phyloP scores from a whole-genome alignment of 1,140 invertebrate genomes.

The Oncopodura yosiiana region DNA sequence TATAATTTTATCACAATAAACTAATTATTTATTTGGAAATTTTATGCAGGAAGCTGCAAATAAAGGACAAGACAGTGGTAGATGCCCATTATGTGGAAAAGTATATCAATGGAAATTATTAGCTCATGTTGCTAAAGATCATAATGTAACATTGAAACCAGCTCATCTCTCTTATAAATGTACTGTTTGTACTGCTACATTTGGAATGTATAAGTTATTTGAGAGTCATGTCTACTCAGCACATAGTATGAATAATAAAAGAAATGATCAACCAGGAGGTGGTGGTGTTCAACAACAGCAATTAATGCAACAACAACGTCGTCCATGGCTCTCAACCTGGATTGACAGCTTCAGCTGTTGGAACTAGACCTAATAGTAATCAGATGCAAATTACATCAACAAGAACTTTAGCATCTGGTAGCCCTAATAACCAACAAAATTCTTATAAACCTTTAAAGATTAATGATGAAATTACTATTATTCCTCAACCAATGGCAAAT shows the following conservation, averaged over 20 bases:
- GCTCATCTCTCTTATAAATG: constrained; percentile 88
- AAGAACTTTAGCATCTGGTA: constrained; percentile 12
- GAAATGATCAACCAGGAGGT: constrained; percentile 72
- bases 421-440: too few species aligned
- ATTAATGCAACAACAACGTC: constrained; percentile 15
- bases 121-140: constrained; percentile 80
- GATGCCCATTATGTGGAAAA: constrained; percentile 85
- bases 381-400: constrained; percentile 33
- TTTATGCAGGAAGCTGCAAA: constrained; percentile 80
- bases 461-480: constrained; percentile 85
- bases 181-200: constrained; percentile 85
- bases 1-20: too few species aligned
- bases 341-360: too few species aligned
- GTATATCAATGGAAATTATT: constrained; percentile 86
- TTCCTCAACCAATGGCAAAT: constrained; percentile 58
- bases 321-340: constrained; percentile 7
- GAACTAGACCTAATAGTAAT: constrained; percentile 2
- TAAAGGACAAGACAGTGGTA: constrained; percentile 82
- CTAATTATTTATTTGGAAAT: too few species aligned
- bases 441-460: constrained; percentile 70
- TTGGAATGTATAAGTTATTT: constrained; percentile 89
- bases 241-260: constrained; percentile 71
- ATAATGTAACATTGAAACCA: constrained; percentile 79
- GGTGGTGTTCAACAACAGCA: constrained; percentile 37
- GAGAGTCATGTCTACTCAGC: constrained; percentile 88